A percentile compares a stretch with the other conserved stretches of the same genome.
phyloP scores from a whole-genome alignment of 2,797 vertebrate genomes.

The Anguilla obscura region DNA sequence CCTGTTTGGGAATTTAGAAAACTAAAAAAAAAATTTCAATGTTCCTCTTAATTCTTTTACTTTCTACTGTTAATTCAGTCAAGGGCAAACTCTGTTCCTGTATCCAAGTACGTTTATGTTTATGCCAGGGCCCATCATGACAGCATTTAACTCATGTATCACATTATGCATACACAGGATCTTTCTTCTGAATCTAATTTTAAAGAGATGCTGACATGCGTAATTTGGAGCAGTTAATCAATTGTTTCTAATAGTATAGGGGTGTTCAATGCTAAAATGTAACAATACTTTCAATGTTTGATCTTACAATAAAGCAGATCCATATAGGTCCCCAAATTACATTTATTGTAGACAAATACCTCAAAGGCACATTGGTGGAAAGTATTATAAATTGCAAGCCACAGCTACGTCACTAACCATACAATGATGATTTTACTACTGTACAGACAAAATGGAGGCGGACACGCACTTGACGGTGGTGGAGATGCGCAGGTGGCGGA shows the following conservation, averaged over 20 bases:
- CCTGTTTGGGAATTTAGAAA: background rate
- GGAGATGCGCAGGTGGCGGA: constrained; percentile 85
- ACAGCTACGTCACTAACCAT: background rate
- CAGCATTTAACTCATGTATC: background rate
- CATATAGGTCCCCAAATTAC: background rate
- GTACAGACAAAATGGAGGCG: background rate
- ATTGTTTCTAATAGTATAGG: background rate
- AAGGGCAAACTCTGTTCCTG: background rate
- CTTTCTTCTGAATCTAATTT: background rate
- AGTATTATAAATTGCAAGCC: background rate
- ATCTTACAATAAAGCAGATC: background rate
- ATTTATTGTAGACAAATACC: background rate
- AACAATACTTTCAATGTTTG: background rate
- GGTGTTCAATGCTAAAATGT: background rate
- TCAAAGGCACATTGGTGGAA: background rate
- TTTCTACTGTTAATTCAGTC: background rate
- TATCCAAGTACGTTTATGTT: background rate
- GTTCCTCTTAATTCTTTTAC: background rate
- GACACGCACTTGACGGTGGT: constrained; percentile 80
- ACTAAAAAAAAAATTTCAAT: background rate
- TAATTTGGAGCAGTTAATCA: background rate
- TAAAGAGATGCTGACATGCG: background rate
- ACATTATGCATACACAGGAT: background rate
- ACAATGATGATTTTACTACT: background rate
- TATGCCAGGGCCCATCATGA: background rate